Evolutionary conservation across 2,113 vertebrate species (phyloP).

Genomic region (Tupaia chinensis): DNA sequence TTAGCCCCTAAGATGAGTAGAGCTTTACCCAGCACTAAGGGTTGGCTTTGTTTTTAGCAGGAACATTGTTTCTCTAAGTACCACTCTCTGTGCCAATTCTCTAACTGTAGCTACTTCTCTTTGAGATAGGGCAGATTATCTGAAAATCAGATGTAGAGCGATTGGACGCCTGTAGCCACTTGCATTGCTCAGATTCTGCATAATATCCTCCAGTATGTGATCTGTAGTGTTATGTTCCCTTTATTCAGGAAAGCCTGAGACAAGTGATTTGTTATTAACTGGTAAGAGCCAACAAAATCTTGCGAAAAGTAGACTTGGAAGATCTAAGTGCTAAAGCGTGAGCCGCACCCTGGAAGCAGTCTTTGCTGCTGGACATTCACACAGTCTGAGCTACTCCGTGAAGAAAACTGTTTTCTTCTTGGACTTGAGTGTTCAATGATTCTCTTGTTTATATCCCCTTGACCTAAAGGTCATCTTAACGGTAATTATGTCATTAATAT

Average conservation of each 20-base stretch:
- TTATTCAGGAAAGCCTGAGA: background rate
- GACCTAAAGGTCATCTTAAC: slow-evolving; percentile 43
- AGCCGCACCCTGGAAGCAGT: background rate
- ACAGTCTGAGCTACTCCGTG: too few relatives aligned
- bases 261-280: background rate
- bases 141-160: background rate
- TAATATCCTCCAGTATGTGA: fast-evolving
- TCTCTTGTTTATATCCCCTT: slow-evolving; percentile 32
- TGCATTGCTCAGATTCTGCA: fast-evolving
- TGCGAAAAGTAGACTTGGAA: background rate
- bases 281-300: background rate
- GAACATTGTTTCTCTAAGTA: background rate
- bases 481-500: slow-evolving; percentile 56
- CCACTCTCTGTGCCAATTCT: background rate
- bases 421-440: slow-evolving; percentile 2
- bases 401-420: background rate
- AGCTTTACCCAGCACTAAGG: background rate
- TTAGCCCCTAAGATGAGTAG: background rate
- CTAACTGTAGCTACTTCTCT: background rate
- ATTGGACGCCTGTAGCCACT: background rate
- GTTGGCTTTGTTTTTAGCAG: background rate
- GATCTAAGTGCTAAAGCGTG: background rate
- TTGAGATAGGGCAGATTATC: background rate
- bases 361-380: background rate
- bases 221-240: fast-evolving